A percentile compares a stretch with the other conserved stretches of the same genome.
These are phyloP conservation scores for Ethmia dodecea DNA, from an alignment of 2,888 invertebrate species.

Conservation along the genomic window DNA sequence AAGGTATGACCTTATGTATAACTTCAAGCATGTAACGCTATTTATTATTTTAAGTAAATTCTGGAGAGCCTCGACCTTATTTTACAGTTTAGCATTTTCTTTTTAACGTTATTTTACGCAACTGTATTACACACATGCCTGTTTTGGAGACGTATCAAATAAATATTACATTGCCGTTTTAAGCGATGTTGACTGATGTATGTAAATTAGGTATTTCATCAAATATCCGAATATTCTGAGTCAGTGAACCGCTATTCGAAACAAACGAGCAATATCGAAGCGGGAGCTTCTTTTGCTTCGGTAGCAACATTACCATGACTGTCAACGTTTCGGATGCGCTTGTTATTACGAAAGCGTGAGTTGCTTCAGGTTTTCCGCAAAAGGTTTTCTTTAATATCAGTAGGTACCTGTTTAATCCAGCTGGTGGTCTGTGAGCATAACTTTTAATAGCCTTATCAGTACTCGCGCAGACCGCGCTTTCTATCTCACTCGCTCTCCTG, in stretches of 20 bases:
- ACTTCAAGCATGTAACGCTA: no score
- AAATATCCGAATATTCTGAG: conserved; percentile 29
- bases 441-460: conserved; percentile 75
- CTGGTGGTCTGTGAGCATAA: conserved; percentile 54
- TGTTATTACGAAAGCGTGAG: conserved; percentile 32
- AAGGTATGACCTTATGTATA: no score
- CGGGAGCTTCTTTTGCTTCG: conserved; percentile 28
- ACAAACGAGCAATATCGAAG: conserved; percentile 29
- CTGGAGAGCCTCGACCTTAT: no score
- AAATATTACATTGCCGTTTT: background rate
- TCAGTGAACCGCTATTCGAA: conserved; percentile 30
- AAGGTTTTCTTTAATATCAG: conserved; percentile 46
- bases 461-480: conserved; percentile 52
- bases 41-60: no score
- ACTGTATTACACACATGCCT: no score
- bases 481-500: conserved; percentile 40
- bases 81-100: no score
- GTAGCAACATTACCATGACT: conserved; percentile 33
- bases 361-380: conserved; percentile 29
- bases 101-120: no score
- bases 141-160: background rate
- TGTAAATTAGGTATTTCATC: conserved; percentile 25
- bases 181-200: conserved; percentile 11
- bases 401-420: conserved; percentile 52
- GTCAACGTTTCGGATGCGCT: conserved; percentile 30